Conservation (phyloP, 2,888 invertebrate species). For the Odontocolon sp. region DNA sequence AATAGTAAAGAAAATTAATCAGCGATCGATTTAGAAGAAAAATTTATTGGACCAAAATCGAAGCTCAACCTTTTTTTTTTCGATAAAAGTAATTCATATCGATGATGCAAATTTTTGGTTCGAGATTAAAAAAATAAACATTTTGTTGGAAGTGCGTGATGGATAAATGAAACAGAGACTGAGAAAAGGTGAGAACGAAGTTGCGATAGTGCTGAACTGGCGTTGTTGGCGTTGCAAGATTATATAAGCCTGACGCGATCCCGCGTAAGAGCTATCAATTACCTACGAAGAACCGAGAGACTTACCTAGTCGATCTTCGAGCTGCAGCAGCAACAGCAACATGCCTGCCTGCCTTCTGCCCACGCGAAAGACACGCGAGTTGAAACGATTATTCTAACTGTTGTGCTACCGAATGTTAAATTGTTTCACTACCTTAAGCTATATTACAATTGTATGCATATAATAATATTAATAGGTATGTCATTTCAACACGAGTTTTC, state of each 20-base stretch:
- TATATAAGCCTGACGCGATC: constrained; percentile 56
- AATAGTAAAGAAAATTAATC: too few species aligned
- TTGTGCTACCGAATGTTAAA: constrained; percentile 40
- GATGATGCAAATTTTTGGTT: not conserved
- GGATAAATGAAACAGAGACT: not conserved
- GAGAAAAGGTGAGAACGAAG: not conserved
- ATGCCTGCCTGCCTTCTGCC: constrained; percentile 21
- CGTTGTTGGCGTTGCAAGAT: constrained; percentile 41
- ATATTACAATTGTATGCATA: not conserved
- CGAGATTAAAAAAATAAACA: not conserved
- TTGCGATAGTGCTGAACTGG: not conserved
- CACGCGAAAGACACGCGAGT: constrained; percentile 51
- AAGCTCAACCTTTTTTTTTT: not conserved
- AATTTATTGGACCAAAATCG: too few species aligned
- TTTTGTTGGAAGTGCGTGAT: not conserved
- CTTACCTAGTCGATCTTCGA: constrained; percentile 13
- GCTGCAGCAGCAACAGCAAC: constrained; percentile 16
- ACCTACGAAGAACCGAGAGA: constrained; percentile 46
- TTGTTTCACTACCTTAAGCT: constrained; percentile 35
- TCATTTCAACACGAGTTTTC: too few species aligned
- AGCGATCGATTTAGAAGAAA: too few species aligned
- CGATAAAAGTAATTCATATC: not conserved
- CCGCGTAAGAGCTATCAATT: constrained; percentile 61
- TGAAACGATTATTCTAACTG: constrained; percentile 13
- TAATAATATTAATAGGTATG: constrained; percentile 20